Conservation (phyloP, 2,888 invertebrate species). For the Ecliptopera silaceata region DNA sequence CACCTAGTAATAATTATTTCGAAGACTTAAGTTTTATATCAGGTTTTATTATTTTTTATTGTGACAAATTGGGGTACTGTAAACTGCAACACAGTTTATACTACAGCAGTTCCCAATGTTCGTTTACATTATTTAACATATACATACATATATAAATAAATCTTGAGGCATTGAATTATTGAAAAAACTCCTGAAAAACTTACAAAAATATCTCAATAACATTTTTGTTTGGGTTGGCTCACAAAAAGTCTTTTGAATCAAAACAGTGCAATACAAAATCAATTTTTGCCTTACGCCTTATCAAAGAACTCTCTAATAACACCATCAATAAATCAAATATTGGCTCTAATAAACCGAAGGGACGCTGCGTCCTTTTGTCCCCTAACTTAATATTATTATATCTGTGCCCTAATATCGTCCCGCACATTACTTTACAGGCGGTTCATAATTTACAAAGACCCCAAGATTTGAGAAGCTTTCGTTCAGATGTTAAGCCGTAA, state of each 20-base stretch:
- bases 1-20: too few relatives aligned
- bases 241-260: background rate
- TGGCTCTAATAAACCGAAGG: conserved; percentile 59
- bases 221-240: background rate
- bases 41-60: too few relatives aligned
- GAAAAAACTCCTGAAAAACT: too few relatives aligned
- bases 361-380: conserved; percentile 45
- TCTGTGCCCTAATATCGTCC: conserved; percentile 41
- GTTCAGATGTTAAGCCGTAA: background rate
- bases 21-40: too few relatives aligned
- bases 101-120: too few relatives aligned
- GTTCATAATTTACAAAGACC: conserved; percentile 34
- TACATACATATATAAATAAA: too few relatives aligned
- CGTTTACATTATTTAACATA: too few relatives aligned
- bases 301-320: conserved; percentile 47
- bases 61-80: too few relatives aligned
- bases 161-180: too few relatives aligned
- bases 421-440: conserved; percentile 41
- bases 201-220: too few relatives aligned
- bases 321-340: conserved; percentile 64
- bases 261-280: conserved; percentile 23
- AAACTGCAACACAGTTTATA: too few relatives aligned
- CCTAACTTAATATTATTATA: conserved; percentile 21
- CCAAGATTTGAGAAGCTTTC: conserved; percentile 27
- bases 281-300: conserved; percentile 34